phyloP scores from a whole-genome alignment of 2,888 invertebrate genomes.

The Cactoblastis cactorum region DNA sequence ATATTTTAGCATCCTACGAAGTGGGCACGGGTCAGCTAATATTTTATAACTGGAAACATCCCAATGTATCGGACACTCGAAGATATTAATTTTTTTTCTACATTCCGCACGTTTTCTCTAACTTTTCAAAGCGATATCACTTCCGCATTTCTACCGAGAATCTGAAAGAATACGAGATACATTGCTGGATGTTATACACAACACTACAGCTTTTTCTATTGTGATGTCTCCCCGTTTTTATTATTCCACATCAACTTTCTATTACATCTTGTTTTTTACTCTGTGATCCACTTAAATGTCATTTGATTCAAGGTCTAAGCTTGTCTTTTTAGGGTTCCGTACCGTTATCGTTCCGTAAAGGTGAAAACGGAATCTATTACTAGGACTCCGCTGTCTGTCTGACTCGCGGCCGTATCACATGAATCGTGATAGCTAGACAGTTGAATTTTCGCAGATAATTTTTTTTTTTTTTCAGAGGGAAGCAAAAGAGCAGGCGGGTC shows the following conservation, averaged over 20 bases:
- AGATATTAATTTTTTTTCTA: neutral
- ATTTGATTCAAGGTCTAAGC: neutral
- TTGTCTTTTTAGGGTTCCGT: too few relatives aligned
- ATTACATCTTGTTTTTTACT: neutral
- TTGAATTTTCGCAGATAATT: too few relatives aligned
- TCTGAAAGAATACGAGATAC: slow-evolving; percentile 5
- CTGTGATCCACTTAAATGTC: neutral
- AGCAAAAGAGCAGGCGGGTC: too few relatives aligned
- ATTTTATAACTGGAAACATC: too few relatives aligned
- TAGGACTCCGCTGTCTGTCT: too few relatives aligned
- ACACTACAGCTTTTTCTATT: slow-evolving; percentile 4
- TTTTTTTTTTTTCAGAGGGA: too few relatives aligned
- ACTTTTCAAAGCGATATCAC: slow-evolving; percentile 12
- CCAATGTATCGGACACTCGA: neutral
- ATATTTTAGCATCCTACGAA: too few relatives aligned
- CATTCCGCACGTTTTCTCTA: neutral
- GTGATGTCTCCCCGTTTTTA: slow-evolving; percentile 3
- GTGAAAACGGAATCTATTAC: too few relatives aligned
- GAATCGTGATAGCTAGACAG: too few relatives aligned
- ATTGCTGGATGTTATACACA: neutral
- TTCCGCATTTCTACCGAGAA: slow-evolving; percentile 12
- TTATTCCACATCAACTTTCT: neutral
- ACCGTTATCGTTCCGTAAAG: too few relatives aligned
- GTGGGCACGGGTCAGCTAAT: too few relatives aligned
- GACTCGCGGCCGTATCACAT: too few relatives aligned